phyloP scores from a whole-genome alignment of 2,113 vertebrate species.

The Electrona antarctica region DNA sequence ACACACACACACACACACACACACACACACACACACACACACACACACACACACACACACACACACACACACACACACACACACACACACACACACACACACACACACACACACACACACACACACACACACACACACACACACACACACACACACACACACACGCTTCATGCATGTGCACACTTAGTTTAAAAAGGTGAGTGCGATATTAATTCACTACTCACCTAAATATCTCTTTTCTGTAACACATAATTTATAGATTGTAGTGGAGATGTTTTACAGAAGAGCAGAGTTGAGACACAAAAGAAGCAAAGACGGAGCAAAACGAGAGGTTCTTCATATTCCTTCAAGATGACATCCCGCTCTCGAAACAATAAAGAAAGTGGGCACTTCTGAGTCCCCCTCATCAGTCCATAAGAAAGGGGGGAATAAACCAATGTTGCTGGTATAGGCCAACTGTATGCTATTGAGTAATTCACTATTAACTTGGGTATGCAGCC shows the following conservation, averaged over 20 bases:
- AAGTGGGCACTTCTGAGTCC: constrained; percentile 50
- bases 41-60: constrained; percentile 9
- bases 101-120: constrained; percentile 16
- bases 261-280: constrained; percentile 73
- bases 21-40: constrained; percentile 13
- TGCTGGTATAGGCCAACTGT: constrained; percentile 45
- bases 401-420: constrained; percentile 57
- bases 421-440: constrained; percentile 33
- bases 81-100: constrained; percentile 10
- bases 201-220: constrained; percentile 70
- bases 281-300: constrained; percentile 71
- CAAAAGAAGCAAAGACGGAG: constrained; percentile 73
- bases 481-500: constrained; percentile 32
- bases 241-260: constrained; percentile 79
- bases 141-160: constrained; percentile 9
- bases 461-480: constrained; percentile 39
- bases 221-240: constrained; percentile 81
- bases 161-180: constrained; percentile 64
- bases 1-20: constrained; percentile 26
- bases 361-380: constrained; percentile 60
- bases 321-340: constrained; percentile 69
- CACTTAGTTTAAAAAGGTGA: constrained; percentile 50
- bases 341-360: constrained; percentile 72
- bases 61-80: constrained; percentile 25
- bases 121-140: constrained; percentile 29